Base-by-base conservation (phyloP, 1,140 invertebrate genomes). In the Calycopis cecrops region DNA sequence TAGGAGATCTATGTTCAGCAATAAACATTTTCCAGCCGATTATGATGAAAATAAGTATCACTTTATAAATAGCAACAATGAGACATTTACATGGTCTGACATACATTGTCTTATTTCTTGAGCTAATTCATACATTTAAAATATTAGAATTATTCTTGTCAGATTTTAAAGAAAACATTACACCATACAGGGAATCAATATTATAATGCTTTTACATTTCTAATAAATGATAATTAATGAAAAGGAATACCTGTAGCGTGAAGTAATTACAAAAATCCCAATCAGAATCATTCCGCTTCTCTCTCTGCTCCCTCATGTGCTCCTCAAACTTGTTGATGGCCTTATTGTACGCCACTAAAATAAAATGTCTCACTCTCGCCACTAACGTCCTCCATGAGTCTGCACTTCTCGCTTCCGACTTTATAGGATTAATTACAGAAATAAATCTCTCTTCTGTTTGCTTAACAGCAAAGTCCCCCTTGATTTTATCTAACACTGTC, bases 231-330 rank as follows among this genome's bases (percentile, higher is more conserved):
- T n/a, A n/a, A n/a, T n/a, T n/a, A 16, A 50, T 34, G 3, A 10
- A 51, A 12, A 42, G 60, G 74, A 55, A 73, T 90, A 95, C 95
- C 90, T 97, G 95, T 62, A 98, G 88, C 65, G 97, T 90, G 89
- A 98, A 98, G 89, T 99, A 99, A 76, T 94, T 92, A 79, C 94
- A 95, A 88, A 98, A 99, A 87, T 94, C 95, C 97, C 97, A 99
- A 21, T 93, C 94, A 17, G 91, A 89, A 76, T 98, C 94, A 88
- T 96, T 98, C 59, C 98, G 89, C 68, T 92, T 93, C 84, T 99
- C 97, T 52, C 97, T 90, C 69, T 97, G 93, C 48, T 94, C 93
- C 67, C 97, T 90, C 89, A 99, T 96, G 61, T 94, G 90, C 71
- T 98, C 96, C 88, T 98, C 97, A 88, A 98, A 97, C 66, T 92